Conservation (phyloP, 2,888 invertebrate species). For the Melinaea menophilus region DNA sequence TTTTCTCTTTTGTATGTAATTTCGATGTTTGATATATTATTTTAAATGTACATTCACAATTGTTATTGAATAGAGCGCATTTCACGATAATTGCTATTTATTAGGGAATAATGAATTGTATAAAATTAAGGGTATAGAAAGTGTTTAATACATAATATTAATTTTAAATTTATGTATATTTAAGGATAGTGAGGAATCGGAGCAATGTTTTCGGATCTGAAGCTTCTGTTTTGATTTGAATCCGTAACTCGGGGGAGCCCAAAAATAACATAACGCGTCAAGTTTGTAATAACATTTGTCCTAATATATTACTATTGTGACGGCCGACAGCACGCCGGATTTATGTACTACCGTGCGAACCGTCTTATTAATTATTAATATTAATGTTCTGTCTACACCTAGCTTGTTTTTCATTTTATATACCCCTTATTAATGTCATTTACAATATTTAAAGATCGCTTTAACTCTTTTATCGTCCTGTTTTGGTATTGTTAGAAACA, state of each 20-base stretch:
- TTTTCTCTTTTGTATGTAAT: no score
- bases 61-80: no score
- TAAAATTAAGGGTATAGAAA: no score
- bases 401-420: slow-evolving; percentile 29
- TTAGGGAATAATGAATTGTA: no score
- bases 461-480: neutral
- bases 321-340: slow-evolving; percentile 62
- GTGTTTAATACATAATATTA: no score
- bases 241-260: slow-evolving; percentile 46
- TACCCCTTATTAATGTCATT: slow-evolving; percentile 10
- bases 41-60: no score
- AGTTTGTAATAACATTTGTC: slow-evolving; percentile 76
- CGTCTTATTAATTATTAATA: slow-evolving; percentile 72
- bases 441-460: slow-evolving; percentile 6
- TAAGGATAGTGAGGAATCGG: slow-evolving; percentile 8
- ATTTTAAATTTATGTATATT: neutral
- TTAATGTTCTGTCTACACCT: slow-evolving; percentile 64
- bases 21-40: no score
- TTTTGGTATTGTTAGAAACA: no score
- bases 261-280: slow-evolving; percentile 73
- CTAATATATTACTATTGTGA: slow-evolving; percentile 76
- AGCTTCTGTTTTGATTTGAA: slow-evolving; percentile 21
- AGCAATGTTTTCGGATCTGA: neutral
- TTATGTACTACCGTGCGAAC: slow-evolving; percentile 69
- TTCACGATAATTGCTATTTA: no score